Evolutionary conservation across 2,113 vertebrate species (phyloP), one percentile per base, ranked within the genome.

Genomic region (Grammomys surdaster): DNA sequence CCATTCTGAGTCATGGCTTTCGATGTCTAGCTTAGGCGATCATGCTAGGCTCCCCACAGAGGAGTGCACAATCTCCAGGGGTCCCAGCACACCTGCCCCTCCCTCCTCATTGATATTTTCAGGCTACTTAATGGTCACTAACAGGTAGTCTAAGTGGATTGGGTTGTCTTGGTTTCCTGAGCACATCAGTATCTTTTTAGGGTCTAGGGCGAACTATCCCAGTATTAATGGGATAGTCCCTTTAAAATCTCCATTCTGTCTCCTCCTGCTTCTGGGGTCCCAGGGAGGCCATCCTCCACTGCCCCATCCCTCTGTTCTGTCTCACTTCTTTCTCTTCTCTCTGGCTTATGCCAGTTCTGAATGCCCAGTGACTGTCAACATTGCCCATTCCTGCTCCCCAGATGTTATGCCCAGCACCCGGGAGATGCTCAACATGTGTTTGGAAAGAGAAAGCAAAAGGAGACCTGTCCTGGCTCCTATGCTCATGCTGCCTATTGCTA

Each of bases 151-250:
- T 9, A 13, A n/a, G 63, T 54, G 75, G 20, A 36, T 80, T 86
- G 48, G 48, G 2, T 81, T 24, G n/a, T 40, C 81, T 93, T 58
- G 1, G 40, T 43, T n/a, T 33, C 63, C 7, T 28, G 43, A 43
- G 54, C 16, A 69, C 33, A 70, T 17, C 36, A 0, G 24, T 46
- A 16, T 63, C 43, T 69, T 76, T 67, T 63, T 8, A 8, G 67
- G 60, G 51, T 28, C 14, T 7, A 20, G 75, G 48, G 10, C 3
- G 0, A 70, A 46, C 22, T 20, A 60, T 36, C 58, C 54, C 13
- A 11, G 7, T 0, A 16, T 28, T 33, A 16, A 58, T 0, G 0
- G n/a, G n/a, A 16, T 2, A 16, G 11, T 2, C 9, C 43, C 72
- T 46, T 60, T 16, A 54, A 14, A 70, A 3, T 54, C 40, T 60